Evolutionary conservation across 2,113 vertebrate genomes (phyloP).

Genomic region (Charadrius vociferus): DNA sequence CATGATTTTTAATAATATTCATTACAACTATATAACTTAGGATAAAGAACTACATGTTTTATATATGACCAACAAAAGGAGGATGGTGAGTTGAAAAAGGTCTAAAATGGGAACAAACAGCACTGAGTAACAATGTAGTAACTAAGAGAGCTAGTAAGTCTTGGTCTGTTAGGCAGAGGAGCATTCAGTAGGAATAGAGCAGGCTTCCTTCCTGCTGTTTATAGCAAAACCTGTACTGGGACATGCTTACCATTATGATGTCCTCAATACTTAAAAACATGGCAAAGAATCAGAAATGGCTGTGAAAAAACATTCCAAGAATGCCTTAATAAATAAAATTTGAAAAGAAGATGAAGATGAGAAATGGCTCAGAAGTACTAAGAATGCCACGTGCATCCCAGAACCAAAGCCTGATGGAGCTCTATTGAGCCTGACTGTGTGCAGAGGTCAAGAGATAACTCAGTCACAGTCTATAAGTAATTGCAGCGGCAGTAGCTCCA

Average conservation of each 20-base stretch:
- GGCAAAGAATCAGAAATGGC: background rate
- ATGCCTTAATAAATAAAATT: background rate
- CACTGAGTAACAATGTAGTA: fast-evolving
- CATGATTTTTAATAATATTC: background rate
- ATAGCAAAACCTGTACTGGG: background rate
- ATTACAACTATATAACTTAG: background rate
- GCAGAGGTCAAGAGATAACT: background rate
- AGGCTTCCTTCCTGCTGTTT: background rate
- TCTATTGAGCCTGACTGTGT: background rate
- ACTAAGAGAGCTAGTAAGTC: background rate
- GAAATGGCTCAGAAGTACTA: background rate
- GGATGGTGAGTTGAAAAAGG: background rate
- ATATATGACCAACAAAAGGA: background rate
- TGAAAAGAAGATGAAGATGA: background rate
- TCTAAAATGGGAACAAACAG: background rate
- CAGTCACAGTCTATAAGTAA: background rate
- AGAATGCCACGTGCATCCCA: background rate
- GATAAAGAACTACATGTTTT: background rate
- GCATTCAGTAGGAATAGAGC: background rate
- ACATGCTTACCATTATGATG: background rate
- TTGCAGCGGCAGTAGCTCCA: background rate
- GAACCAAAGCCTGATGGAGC: background rate
- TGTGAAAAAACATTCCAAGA: background rate
- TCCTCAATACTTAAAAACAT: background rate
- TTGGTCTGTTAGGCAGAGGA: background rate